Percentiles rank a stretch among this genome's conserved stretches.
Evolutionary conservation across 2,888 invertebrate species (phyloP).

Genomic region (Poecilus cupreus): DNA sequence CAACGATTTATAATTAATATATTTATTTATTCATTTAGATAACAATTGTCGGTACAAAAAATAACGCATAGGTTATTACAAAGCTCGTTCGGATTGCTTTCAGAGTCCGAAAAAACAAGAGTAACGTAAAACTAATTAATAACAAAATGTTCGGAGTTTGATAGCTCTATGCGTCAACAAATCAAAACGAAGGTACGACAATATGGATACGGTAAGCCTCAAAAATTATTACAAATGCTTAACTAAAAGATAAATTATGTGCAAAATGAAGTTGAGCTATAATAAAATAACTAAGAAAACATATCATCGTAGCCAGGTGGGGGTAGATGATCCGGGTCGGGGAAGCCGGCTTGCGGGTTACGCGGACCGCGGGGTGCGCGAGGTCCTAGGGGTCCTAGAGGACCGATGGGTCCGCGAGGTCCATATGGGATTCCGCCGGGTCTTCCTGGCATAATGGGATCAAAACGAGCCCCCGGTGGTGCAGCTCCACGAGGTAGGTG

Average conservation of each 20-base stretch:
- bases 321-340: slow-evolving; percentile 39
- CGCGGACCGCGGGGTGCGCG: not conserved
- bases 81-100: no score
- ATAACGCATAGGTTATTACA: no score
- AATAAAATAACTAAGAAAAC: not conserved
- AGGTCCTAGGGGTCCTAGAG: not conserved
- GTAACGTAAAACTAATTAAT: no score
- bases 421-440: no score
- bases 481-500: not conserved
- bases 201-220: no score
- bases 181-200: no score
- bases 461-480: slow-evolving; percentile 39
- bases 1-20: slow-evolving; percentile 50
- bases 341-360: not conserved
- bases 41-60: slow-evolving; percentile 27
- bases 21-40: slow-evolving; percentile 11
- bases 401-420: not conserved
- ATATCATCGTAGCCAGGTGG: slow-evolving; percentile 47
- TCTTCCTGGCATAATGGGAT: slow-evolving; percentile 44
- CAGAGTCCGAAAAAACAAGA: no score
- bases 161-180: no score
- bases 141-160: no score
- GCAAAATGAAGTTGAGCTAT: no score
- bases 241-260: no score
- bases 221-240: no score